Base-by-base conservation (phyloP, 37 sponge, comb jelly and placozoan species). In the Mnemiopsis leidyi region DNA sequence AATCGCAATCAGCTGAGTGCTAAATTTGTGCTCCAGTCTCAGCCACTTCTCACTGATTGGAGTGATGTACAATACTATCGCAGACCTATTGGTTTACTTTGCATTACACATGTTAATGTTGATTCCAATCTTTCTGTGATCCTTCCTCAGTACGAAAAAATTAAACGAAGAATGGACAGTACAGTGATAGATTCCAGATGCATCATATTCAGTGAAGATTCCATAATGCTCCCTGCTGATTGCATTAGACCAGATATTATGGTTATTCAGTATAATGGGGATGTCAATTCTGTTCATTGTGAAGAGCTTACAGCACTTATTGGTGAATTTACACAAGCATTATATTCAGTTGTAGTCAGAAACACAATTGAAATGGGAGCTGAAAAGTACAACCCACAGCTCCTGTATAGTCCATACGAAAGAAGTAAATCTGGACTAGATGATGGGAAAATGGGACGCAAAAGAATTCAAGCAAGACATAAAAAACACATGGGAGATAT, bases 401-500 rank as follows among this genome's bases (percentile, higher is more conserved):
- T 85, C 1, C 25, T 85, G 24, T 85, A 85, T 25, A 85, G 90
- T 40, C 90, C 90, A 1, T 85, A 39, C 25, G 90, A 85, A 26
- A 85, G 90, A 37, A 40, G 61, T 25, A 38, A 40, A 39, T 85
- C 90, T 85, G 90, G 90, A 32, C 35, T 85, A 40, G 90, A 40
- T 85, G 61, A 85, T 37, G 90, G 90, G 9, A 85, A 85, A 37
- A 85, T 40, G 61, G 90, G 90, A 0, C 40, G 90, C 24, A 85
- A 40, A 26, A 85, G 90, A 25, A 37, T 85, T 23, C 48, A 39
- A 40, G 90, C 61, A 29, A 35, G 90, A 39, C 90, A 85, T 21
- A 85, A 85, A 28, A 85, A 85, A 26, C 90, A 85, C 25, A 39
- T 85, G 16, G 90, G 90, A 16, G 90, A 85, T 85, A 35, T 85